phyloP scores from a whole-genome alignment of 1,140 invertebrate genomes.

The Panagrolaimus sp. region DNA sequence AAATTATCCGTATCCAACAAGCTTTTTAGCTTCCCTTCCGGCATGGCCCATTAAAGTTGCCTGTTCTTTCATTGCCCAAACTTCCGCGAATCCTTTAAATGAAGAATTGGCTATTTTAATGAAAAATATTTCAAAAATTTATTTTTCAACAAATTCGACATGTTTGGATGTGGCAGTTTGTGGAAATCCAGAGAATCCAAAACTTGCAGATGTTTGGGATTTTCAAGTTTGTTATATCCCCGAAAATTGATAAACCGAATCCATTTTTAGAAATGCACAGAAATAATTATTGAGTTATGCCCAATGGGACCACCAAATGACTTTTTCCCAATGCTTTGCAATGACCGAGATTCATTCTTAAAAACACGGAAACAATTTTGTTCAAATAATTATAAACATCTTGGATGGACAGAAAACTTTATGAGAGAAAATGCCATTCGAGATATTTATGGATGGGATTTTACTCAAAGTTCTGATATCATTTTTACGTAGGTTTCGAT shows the following conservation, averaged over 20 bases:
- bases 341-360: not conserved
- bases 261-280: conserved; percentile 61
- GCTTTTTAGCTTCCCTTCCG: conserved; percentile 60
- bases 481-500: not conserved
- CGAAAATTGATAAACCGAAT: too few relatives aligned
- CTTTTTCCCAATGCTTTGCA: not conserved
- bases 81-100: not conserved
- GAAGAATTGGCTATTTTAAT: not conserved
- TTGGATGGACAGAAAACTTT: not conserved
- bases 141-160: conserved; percentile 33
- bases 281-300: not conserved
- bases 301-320: conserved; percentile 17
- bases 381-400: not conserved
- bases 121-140: not conserved
- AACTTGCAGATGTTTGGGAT: conserved; percentile 68
- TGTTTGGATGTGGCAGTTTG: conserved; percentile 65
- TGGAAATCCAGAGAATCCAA: conserved; percentile 17
- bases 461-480: not conserved
- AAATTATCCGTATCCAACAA: conserved; percentile 61
- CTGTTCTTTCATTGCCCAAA: conserved; percentile 8
- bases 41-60: conserved; percentile 57
- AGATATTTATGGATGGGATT: conserved; percentile 10
- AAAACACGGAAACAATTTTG: not conserved
- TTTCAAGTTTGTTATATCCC: conserved; percentile 61
- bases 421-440: conserved; percentile 4